These are phyloP conservation scores for Nomada flava DNA, from an alignment of 2,888 invertebrate species.

Conservation along the genomic window DNA sequence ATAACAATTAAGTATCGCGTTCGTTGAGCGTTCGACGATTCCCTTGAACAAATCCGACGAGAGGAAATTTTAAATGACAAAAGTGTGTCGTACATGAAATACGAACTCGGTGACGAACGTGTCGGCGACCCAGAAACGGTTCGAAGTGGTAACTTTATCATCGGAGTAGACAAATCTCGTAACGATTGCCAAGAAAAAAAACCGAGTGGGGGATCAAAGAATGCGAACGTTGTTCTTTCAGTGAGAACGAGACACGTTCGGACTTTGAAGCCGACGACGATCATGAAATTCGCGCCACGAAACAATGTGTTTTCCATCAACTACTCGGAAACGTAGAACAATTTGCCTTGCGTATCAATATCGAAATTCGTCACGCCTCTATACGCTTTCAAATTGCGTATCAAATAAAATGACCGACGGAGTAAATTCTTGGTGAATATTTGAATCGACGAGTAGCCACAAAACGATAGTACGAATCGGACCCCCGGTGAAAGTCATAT, in stretches of 20 bases:
- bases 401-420: background rate
- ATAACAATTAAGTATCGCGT: background rate
- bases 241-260: slow-evolving; percentile 23
- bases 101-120: slow-evolving; percentile 15
- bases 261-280: slow-evolving; percentile 3
- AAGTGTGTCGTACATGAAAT: slow-evolving; percentile 37
- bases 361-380: background rate
- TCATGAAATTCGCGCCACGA: slow-evolving; percentile 18
- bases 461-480: no score
- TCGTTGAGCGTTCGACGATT: background rate
- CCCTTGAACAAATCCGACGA: background rate
- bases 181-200: slow-evolving; percentile 51
- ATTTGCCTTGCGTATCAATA: background rate
- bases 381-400: background rate
- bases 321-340: background rate
- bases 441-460: no score
- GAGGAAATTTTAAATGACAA: slow-evolving; percentile 4
- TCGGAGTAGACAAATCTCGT: slow-evolving; percentile 39
- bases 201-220: slow-evolving; percentile 32
- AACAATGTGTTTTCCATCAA: background rate
- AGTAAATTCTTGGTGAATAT: background rate
- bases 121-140: slow-evolving; percentile 54
- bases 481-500: background rate
- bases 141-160: slow-evolving; percentile 48
- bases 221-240: slow-evolving; percentile 58